Evolutionary conservation across 2,113 vertebrate genomes (phyloP).

Genomic region (Rattus norvegicus): GRCr8 NC_086032.1:12778001-12778500

Average conservation of each 20-base stretch:
- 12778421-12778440: neutral
- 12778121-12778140: neutral
- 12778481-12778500: neutral
- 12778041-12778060: neutral
- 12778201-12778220: neutral
- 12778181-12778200: neutral
- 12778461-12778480: neutral
- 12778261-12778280: neutral
- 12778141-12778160: neutral
- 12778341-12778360: neutral
- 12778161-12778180: neutral
- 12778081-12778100: neutral
- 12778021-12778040: neutral
- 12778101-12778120: neutral
- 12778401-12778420: neutral
- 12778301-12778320: neutral
- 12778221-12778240: neutral
- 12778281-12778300: neutral
- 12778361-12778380: neutral
- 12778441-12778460: neutral
- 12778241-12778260: neutral
- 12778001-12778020: neutral
- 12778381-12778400: neutral
- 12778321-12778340: neutral
- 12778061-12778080: neutral